Evolutionary conservation across 2,113 vertebrate genomes (phyloP), one percentile per base, ranked within the genome.

Genomic region (Oceanites oceanicus): DNA sequence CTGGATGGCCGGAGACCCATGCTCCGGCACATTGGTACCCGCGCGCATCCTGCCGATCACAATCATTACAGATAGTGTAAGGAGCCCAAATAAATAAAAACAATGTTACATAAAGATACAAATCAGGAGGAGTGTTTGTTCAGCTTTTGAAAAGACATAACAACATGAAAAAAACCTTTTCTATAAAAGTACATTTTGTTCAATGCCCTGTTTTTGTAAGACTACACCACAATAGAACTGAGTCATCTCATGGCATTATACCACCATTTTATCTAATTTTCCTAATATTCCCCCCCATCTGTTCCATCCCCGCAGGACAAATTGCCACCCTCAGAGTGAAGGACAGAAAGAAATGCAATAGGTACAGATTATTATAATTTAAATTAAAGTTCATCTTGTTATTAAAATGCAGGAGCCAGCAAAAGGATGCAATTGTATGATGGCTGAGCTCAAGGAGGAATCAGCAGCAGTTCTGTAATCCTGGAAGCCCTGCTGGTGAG

Each of bases 101-200:
- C 13, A 49, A 40, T 2, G 52, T 92, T 77, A 67, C 87, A 21
- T 75, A 85, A 92, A 90, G 92, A 80, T 74, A 94, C 62, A 96
- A 70, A 95, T 77, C 91, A 80, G 85, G 47, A 86, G 15, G 45
- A 72, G 73, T 47, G 92, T 88, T 86, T 87, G 86, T 90, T 95
- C 80, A 65, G 82, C 87, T 94, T 94, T 91, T 90, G 32, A 63
- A 93, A 92, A 77, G 71, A 92, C 95, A 91, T 40, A 95, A 83
- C 66, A 76, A 88, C 68, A 47, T 47, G 44, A 50, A 92, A 86
- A 81, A 74, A 16, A 2, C 4, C 3, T 40, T 13, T 82, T 65
- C 77, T 70, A 45, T 47, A 73, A 13, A 71, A 91, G 92, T 53
- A 44, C 44, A 32, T 92, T 90, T 96, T 97, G 88, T 94, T 91